Percentiles rank a stretch among this genome's conserved stretches.
These are phyloP conservation scores for Lates japonicus DNA, from an alignment of 2,797 vertebrate genomes.

Conservation along the genomic window DNA sequence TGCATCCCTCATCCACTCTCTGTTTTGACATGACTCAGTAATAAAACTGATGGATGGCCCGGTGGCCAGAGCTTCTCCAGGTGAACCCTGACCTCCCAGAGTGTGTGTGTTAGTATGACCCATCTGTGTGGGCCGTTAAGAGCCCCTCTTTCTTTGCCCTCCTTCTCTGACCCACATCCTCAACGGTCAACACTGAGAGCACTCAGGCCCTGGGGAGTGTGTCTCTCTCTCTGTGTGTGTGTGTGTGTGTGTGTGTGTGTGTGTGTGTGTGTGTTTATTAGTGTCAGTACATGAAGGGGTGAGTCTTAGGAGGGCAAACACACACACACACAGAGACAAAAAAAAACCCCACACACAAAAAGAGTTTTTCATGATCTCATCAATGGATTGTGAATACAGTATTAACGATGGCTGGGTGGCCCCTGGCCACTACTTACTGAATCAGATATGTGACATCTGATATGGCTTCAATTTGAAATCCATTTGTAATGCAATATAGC, in stretches of 20 bases:
- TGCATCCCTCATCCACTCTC: slow-evolving; percentile 36
- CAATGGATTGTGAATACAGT: slow-evolving; percentile 85
- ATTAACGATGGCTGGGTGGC: slow-evolving; percentile 79
- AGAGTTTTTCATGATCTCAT: slow-evolving; percentile 82
- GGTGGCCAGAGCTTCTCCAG: slow-evolving; percentile 84
- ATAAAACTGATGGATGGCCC: slow-evolving; percentile 89
- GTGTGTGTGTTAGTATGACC: slow-evolving; percentile 66
- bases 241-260: slow-evolving; percentile 45
- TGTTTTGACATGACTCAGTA: slow-evolving; percentile 73
- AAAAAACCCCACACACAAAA: slow-evolving; percentile 46
- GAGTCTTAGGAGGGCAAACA: slow-evolving; percentile 64
- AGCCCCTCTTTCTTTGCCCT: slow-evolving; percentile 79
- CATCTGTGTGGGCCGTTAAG: slow-evolving; percentile 83
- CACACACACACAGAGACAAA: slow-evolving; percentile 49
- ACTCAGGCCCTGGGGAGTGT: slow-evolving; percentile 72
- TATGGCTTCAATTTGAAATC: slow-evolving; percentile 79
- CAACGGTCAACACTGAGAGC: slow-evolving; percentile 81
- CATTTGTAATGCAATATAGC: slow-evolving; percentile 84
- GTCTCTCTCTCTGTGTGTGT: slow-evolving; percentile 50
- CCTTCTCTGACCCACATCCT: slow-evolving; percentile 81
- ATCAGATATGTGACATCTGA: slow-evolving; percentile 84
- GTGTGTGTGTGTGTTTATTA: slow-evolving; percentile 56
- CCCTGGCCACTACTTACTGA: slow-evolving; percentile 83
- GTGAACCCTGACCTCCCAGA: slow-evolving; percentile 87
- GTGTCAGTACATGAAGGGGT: slow-evolving; percentile 58